phyloP scores from a whole-genome alignment of 2,888 invertebrate species.

The Conistra vaccinii region DNA sequence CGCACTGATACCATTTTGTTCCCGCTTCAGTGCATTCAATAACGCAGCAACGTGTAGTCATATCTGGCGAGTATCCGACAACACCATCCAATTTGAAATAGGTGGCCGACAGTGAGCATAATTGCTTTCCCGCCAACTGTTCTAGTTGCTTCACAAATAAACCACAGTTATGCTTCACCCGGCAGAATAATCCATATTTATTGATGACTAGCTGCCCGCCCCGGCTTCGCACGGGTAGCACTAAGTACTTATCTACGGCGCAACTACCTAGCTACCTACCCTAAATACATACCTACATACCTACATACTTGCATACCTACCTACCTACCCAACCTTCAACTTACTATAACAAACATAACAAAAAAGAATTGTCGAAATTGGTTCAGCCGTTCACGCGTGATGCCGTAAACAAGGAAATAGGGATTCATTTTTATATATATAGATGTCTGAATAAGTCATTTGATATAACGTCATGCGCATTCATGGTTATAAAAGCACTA shows the following conservation, averaged over 20 bases:
- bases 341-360: too few relatives aligned
- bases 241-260: too few relatives aligned
- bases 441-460: slow-evolving; percentile 5
- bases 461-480: background rate
- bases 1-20: slow-evolving; percentile 30
- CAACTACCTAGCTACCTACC: too few relatives aligned
- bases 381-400: too few relatives aligned
- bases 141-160: slow-evolving; percentile 59
- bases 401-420: too few relatives aligned
- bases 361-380: too few relatives aligned
- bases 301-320: too few relatives aligned
- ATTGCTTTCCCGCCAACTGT: slow-evolving; percentile 63
- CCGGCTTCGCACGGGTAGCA: too few relatives aligned
- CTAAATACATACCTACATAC: too few relatives aligned
- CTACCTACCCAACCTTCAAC: too few relatives aligned
- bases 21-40: slow-evolving; percentile 49
- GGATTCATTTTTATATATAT: too few relatives aligned
- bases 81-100: slow-evolving; percentile 55
- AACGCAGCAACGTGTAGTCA: slow-evolving; percentile 46
- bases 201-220: too few relatives aligned
- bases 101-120: slow-evolving; percentile 56
- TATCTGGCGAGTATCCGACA: slow-evolving; percentile 46
- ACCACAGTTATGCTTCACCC: slow-evolving; percentile 52
- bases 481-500: background rate
- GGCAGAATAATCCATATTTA: slow-evolving; percentile 42